A percentile compares a stretch with the other conserved stretches of the same genome.
Conservation (phyloP, 2,113 vertebrate genomes). For the Lepisosteus oculatus region DNA sequence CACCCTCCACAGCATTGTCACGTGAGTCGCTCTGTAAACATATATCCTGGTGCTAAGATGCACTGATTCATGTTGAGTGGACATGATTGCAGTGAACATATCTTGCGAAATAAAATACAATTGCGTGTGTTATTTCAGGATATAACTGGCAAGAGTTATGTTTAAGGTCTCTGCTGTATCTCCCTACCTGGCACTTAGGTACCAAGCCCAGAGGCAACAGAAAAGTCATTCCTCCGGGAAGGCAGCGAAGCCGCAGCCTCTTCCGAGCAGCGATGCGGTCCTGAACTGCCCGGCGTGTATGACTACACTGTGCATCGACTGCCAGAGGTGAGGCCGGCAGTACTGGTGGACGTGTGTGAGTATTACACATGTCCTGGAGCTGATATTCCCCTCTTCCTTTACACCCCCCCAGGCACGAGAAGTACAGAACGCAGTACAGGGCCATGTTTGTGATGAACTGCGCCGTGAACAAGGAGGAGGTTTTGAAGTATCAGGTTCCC, state of each 20-base stretch:
- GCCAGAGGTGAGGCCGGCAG: conserved; percentile 76
- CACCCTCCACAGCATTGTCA: too few relatives aligned
- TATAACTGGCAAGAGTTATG: too few relatives aligned
- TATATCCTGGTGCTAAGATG: too few relatives aligned
- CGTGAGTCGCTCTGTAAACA: too few relatives aligned
- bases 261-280: conserved; percentile 85
- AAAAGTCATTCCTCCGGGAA: not conserved
- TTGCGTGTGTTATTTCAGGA: too few relatives aligned
- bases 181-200: conserved; percentile 52
- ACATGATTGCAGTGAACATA: too few relatives aligned
- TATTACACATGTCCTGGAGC: too few relatives aligned
- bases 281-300: conserved; percentile 96
- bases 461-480: conserved; percentile 78
- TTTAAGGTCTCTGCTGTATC: too few relatives aligned
- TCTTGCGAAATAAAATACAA: too few relatives aligned
- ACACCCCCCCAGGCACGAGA: conserved; percentile 80
- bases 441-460: conserved; percentile 99
- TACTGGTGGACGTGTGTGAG: too few relatives aligned
- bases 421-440: conserved; percentile 90
- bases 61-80: too few relatives aligned
- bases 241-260: conserved; percentile 27
- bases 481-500: conserved; percentile 73
- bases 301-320: conserved; percentile 92
- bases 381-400: not conserved
- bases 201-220: conserved; percentile 53